Percentiles rank a stretch among this genome's conserved stretches.
phyloP scores from a whole-genome alignment of 2,797 vertebrate species.

The Rhinichthys osculus region DNA sequence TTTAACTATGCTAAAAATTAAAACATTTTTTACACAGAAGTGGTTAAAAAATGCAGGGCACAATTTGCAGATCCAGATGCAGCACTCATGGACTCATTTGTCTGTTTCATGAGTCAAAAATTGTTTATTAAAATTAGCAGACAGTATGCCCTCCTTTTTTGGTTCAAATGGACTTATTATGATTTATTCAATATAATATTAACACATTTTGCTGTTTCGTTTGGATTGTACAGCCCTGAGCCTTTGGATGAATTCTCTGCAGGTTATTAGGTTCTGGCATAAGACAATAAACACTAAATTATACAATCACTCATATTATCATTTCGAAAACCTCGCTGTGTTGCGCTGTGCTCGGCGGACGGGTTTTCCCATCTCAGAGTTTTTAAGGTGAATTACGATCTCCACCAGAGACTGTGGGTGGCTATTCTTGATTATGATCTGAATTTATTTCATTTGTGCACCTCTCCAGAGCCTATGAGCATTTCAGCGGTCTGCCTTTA shows the following conservation, averaged over 20 bases:
- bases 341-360: not conserved
- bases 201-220: slow-evolving; percentile 5
- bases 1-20: not conserved
- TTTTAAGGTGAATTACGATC: slow-evolving; percentile 35
- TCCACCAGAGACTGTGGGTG: slow-evolving; percentile 21
- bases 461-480: slow-evolving; percentile 26
- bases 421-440: slow-evolving; percentile 35
- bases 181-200: slow-evolving; percentile 16
- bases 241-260: slow-evolving; percentile 11
- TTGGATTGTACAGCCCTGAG: not conserved
- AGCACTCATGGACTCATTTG: not conserved
- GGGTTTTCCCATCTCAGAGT: slow-evolving; percentile 5
- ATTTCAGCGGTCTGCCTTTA: slow-evolving; percentile 32
- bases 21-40: not conserved
- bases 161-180: not conserved
- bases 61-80: not conserved
- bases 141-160: not conserved
- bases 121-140: slow-evolving; percentile 8
- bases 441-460: slow-evolving; percentile 32
- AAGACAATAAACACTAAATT: slow-evolving; percentile 30
- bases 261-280: slow-evolving; percentile 29
- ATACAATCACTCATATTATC: slow-evolving; percentile 27
- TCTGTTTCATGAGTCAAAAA: not conserved
- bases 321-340: not conserved
- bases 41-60: not conserved